Base-by-base conservation (phyloP, 2,888 invertebrate species). In the Dryococelus australis region DNA sequence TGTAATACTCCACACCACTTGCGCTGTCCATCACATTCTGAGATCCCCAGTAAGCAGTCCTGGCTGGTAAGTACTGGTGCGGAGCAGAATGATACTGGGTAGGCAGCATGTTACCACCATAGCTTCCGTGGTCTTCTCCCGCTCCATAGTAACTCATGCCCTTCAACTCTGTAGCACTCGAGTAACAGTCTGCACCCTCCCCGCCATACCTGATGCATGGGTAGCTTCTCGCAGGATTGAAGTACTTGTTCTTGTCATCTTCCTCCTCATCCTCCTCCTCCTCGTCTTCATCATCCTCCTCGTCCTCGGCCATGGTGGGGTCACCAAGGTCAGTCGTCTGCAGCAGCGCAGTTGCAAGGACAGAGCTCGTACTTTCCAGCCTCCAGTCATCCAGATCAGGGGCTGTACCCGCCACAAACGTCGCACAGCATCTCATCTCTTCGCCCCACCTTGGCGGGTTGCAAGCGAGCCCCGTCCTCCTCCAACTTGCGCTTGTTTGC, bases 401-500 rank as follows among this genome's bases (percentile, higher is more conserved):
- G 10, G 87, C 80, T 0, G 83, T n/a, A 1, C 80, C 86, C 47
- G 86, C 28, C 12, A 85, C 86, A n/a, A n/a, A 86, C 88, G 24
- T 87, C 87, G 13, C 83, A 85, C 12, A 85, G 84, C 24, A 81
- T 43, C 53, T 89, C 89, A 6, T 87, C 89, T 5, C 83, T 27
- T 4, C 89, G 89, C n/a, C 88, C 89, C 85, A 87, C 35, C 84
- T 89, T 89, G 26, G 89, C 87, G 24, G 88, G 88, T 79, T 87
- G 88, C 27, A 85, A 87, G 28, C 65, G 84, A 35, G 51, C 83
- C 10, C 79, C 88, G 5, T 27, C 16, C 16, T 88, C 92, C 93
- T 95, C 94, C 92, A 94, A 93, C 93, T 95, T 94, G 93, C 95
- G 94, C 95, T 95, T 94, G 91, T 94, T 94, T 93, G 95, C 94